Conservation (phyloP, 2,113 vertebrate species). For the Lucifuga dentata region DNA sequence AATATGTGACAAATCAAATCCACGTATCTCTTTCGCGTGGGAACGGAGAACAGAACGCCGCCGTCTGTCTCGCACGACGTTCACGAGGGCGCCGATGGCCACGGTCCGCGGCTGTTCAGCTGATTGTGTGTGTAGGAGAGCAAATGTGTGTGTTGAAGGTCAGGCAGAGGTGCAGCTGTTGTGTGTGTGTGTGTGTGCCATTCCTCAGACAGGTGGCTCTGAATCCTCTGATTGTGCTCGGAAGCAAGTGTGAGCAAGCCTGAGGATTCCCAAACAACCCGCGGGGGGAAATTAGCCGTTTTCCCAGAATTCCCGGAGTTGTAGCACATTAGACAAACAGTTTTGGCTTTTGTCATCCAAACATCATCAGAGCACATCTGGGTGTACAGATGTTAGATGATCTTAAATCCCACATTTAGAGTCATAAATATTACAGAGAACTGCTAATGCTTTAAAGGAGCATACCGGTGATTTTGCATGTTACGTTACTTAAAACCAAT, state of each 20-base stretch:
- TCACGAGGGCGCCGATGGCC: background rate
- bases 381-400: no score
- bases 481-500: no score
- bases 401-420: no score
- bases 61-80: no score
- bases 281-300: no score
- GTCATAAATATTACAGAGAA: no score
- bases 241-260: slow-evolving; percentile 12
- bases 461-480: no score
- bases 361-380: no score
- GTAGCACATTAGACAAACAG: slow-evolving; percentile 24
- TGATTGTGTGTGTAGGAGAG: slow-evolving; percentile 29
- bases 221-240: no score
- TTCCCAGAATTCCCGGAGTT: slow-evolving; percentile 5
- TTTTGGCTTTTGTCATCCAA: background rate
- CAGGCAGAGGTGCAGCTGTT: slow-evolving; percentile 72
- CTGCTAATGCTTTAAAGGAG: no score
- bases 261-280: no score
- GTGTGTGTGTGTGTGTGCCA: slow-evolving; percentile 59
- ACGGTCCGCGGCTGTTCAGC: slow-evolving; percentile 19
- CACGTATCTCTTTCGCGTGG: background rate
- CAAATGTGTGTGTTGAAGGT: slow-evolving; percentile 48
- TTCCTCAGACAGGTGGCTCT: slow-evolving; percentile 75
- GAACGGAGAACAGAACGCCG: no score
- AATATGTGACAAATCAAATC: background rate